Conservation (phyloP, 2,888 invertebrate species). For the Chalcis sispes region DNA sequence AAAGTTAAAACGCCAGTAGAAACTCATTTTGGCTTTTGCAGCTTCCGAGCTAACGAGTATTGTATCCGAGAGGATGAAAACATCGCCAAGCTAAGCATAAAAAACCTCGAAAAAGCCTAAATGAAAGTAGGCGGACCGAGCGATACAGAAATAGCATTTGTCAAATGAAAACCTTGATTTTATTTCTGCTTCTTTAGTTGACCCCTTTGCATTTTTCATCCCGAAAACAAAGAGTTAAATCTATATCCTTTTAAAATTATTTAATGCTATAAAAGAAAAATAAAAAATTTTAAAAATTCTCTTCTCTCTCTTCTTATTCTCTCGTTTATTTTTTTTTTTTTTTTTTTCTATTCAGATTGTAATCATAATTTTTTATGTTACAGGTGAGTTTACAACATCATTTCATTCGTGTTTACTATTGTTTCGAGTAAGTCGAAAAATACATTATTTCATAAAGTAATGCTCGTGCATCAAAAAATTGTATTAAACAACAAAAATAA, state of each 20-base stretch:
- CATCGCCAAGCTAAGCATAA: slow-evolving; percentile 29
- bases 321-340: too few relatives aligned
- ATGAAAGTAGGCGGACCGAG: background rate
- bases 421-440: background rate
- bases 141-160: slow-evolving; percentile 5
- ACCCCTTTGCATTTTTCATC: too few relatives aligned
- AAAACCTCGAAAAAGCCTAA: background rate
- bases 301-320: too few relatives aligned
- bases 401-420: background rate
- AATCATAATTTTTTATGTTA: background rate
- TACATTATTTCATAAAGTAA: too few relatives aligned
- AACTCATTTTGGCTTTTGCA: slow-evolving; percentile 38
- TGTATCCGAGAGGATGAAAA: slow-evolving; percentile 8
- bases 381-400: background rate
- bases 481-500: too few relatives aligned
- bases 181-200: background rate
- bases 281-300: too few relatives aligned
- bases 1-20: slow-evolving; percentile 14
- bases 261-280: too few relatives aligned
- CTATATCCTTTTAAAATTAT: too few relatives aligned
- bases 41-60: slow-evolving; percentile 37
- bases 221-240: too few relatives aligned
- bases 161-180: background rate
- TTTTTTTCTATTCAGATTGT: too few relatives aligned
- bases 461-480: too few relatives aligned